phyloP scores from a whole-genome alignment of 2,888 invertebrate genomes.

The Blastobasis adustella region DNA sequence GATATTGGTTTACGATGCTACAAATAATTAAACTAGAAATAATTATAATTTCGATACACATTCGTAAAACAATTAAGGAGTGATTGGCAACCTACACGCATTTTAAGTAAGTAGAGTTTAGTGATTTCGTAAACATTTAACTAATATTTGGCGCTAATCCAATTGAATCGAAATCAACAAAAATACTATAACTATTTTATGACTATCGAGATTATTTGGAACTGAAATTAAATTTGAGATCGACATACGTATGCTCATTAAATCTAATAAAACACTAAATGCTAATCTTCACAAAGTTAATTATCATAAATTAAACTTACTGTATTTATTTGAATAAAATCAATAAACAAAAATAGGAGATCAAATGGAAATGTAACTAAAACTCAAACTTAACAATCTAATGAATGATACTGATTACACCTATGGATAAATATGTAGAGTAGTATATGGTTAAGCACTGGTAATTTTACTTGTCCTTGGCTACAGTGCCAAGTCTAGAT shows the following conservation, averaged over 20 bases:
- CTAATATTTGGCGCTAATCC: conserved; percentile 68
- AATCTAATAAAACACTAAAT: conserved; percentile 32
- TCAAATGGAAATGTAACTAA: conserved; percentile 64
- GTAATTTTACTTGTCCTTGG: not conserved
- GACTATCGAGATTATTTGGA: conserved; percentile 68
- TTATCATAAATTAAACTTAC: conserved; percentile 55
- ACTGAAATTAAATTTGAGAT: conserved; percentile 67
- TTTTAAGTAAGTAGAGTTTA: too few relatives aligned
- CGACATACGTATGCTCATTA: conserved; percentile 38
- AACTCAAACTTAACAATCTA: conserved; percentile 55
- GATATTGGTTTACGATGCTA: too few relatives aligned
- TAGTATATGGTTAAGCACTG: not conserved
- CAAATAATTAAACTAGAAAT: too few relatives aligned
- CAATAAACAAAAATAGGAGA: conserved; percentile 65
- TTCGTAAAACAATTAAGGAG: too few relatives aligned
- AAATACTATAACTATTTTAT: conserved; percentile 36
- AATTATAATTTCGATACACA: too few relatives aligned
- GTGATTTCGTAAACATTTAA: conserved; percentile 36
- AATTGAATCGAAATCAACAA: conserved; percentile 39
- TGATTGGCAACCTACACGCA: too few relatives aligned
- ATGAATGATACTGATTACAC: not conserved
- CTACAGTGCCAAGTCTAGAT: not conserved
- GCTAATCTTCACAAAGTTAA: conserved; percentile 25
- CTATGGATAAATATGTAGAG: not conserved
- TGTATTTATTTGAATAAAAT: conserved; percentile 46